phyloP scores from a whole-genome alignment of 2,113 vertebrate species.

The Plotosus lineatus region DNA sequence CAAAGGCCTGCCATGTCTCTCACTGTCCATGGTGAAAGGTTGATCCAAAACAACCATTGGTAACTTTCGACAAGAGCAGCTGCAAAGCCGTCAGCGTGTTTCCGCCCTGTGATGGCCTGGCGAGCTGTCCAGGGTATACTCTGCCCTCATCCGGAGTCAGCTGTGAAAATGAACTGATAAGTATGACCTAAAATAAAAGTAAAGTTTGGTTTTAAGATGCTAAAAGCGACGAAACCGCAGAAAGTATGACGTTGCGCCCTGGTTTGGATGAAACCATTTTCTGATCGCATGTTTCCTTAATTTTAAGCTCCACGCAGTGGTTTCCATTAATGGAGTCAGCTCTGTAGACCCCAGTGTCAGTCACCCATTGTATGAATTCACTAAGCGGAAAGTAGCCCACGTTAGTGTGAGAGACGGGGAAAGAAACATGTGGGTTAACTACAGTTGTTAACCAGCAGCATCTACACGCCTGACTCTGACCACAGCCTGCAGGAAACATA shows the following conservation, averaged over 20 bases:
- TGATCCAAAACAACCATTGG: too few species aligned
- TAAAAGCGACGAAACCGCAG: not conserved
- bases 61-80: too few species aligned
- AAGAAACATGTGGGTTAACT: slow-evolving; percentile 10
- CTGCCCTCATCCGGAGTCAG: too few species aligned
- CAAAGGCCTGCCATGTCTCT: too few species aligned
- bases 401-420: too few species aligned
- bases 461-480: not conserved
- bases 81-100: too few species aligned
- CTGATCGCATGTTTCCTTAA: not conserved
- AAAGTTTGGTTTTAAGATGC: not conserved
- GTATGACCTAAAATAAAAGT: not conserved
- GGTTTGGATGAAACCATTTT: not conserved
- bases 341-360: not conserved
- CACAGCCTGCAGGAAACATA: not conserved
- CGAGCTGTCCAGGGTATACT: too few species aligned
- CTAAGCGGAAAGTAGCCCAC: not conserved
- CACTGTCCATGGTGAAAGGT: too few species aligned
- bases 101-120: too few species aligned
- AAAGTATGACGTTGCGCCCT: not conserved
- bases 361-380: not conserved
- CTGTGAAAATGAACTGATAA: not conserved
- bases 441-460: slow-evolving; percentile 18
- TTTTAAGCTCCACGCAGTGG: not conserved
- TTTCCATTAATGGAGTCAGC: not conserved